Evolutionary conservation across 1,140 invertebrate species (phyloP).

Genomic region (Hyposmocoma kahamanoa): DNA sequence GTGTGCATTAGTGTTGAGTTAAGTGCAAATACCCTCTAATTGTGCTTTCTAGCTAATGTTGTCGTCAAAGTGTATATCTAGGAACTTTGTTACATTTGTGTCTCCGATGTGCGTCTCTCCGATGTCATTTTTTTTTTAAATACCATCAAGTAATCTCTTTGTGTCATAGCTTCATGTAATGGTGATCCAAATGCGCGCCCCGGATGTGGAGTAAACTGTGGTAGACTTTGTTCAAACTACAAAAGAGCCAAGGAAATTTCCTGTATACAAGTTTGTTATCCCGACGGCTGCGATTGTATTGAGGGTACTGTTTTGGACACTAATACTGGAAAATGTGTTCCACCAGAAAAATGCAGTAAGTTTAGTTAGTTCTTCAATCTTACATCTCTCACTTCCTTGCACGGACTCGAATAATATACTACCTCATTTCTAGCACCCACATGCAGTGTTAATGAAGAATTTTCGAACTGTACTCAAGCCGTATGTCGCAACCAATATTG

Average conservation of each 20-base stretch:
- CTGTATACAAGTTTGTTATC: conserved; percentile 9
- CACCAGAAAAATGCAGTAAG: conserved; percentile 19
- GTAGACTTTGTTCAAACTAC: conserved; percentile 20
- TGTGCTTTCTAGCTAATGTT: background rate
- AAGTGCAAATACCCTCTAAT: background rate
- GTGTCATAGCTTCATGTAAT: conserved; percentile 17
- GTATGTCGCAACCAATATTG: too few species aligned
- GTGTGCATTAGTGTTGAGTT: background rate
- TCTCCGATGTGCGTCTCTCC: background rate
- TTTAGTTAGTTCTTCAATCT: too few species aligned
- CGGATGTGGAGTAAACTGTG: conserved; percentile 21
- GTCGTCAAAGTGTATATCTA: background rate
- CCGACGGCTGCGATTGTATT: conserved; percentile 25
- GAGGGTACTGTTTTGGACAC: conserved; percentile 12
- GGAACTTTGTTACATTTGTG: background rate
- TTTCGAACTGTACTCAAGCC: too few species aligned
- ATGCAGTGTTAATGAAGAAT: too few species aligned
- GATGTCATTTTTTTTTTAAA: background rate
- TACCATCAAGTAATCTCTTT: background rate
- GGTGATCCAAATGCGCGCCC: conserved; percentile 20
- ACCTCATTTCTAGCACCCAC: too few species aligned
- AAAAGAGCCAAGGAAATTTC: background rate
- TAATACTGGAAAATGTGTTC: conserved; percentile 19
- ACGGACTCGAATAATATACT: too few species aligned
- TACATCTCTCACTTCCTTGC: too few species aligned